Evolutionary conservation across 2,888 invertebrate species (phyloP), one percentile per base, ranked within the genome.

Genomic region (Trypoxylon attenuatum): DNA sequence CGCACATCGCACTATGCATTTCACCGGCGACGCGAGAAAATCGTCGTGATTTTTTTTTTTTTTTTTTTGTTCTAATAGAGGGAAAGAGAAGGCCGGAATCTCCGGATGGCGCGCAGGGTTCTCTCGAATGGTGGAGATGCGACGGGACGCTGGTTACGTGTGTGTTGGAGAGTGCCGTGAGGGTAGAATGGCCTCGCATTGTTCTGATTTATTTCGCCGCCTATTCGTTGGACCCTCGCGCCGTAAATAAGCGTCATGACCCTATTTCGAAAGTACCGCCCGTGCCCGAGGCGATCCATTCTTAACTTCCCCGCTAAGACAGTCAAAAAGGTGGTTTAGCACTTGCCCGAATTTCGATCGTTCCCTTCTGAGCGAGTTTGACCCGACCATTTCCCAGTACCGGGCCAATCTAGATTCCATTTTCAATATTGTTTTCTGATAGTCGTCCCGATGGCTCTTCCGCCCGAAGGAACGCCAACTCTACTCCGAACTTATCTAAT

Each of bases 151-250:
- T 19, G 16, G 2, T 1, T 21, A 22, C 8, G 19, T 41, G 10
- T 19, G 27, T 15, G 15, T 13, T 8, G 10, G 33, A 49, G 33
- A 15, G 16, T 38, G n/a, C 13, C 10, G 29, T 38, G 18, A 29
- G 29, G 21, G 27, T 6, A 42, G 51, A 60, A 25, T 38, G 29
- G 21, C 33, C n/a, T 10, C 4, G 49, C 41, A 49, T 57, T 63
- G 45, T 49, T 57, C 56, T 41, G 53, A 45, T 56, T 52, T 23
- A 52, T 50, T 47, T 49, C 46, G 27, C 3, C 23, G 16, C 27
- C n/a, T 45, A n/a, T 39, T 52, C 21, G 38, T 3, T 45, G 18
- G 16, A 25, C 27, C 4, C 8, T 13, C 46, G 50, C 22, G 53
- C 13, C 19, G 45, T 54, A 45, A 54, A 54, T 54, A 54, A 54